Conservation (phyloP, 2,888 invertebrate species). For the Lasioglossum malachurum region DNA sequence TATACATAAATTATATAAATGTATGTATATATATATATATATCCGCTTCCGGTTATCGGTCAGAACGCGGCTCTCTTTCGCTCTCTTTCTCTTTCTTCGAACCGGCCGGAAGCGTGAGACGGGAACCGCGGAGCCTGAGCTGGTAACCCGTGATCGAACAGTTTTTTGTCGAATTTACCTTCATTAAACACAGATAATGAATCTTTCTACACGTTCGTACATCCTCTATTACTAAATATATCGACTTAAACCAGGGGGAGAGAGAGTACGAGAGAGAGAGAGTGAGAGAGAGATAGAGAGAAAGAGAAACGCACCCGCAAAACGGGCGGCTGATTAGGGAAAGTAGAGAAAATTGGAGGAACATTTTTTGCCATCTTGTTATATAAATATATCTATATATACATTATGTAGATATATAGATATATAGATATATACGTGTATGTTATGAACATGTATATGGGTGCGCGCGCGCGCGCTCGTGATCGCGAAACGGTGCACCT, state of each 20-base stretch:
- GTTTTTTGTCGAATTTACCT: constrained; percentile 82
- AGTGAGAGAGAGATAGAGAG: not conserved
- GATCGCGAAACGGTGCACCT: constrained; percentile 14
- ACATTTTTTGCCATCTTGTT: constrained; percentile 81
- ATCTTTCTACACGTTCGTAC: constrained; percentile 85
- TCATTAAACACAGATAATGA: constrained; percentile 77
- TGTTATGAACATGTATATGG: constrained; percentile 64
- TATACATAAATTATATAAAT: not conserved
- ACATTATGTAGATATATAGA: constrained; percentile 72
- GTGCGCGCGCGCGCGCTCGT: constrained; percentile 56
- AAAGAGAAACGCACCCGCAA: not conserved
- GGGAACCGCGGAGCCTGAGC: constrained; percentile 14
- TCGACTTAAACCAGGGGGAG: constrained; percentile 68
- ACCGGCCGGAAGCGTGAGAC: constrained; percentile 3
- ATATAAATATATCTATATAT: constrained; percentile 76
- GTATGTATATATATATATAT: not conserved
- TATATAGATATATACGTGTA: constrained; percentile 70
- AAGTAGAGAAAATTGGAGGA: constrained; percentile 56
- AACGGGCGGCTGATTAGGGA: not conserved
- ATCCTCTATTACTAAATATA: constrained; percentile 79
- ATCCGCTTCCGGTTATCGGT: not conserved
- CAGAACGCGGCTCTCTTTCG: not conserved
- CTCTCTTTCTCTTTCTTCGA: not conserved
- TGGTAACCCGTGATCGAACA: constrained; percentile 43
- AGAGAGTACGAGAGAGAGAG: not conserved